Evolutionary conservation across 2,888 invertebrate genomes (phyloP).

Genomic region (Lepidochitona cinerea): DNA sequence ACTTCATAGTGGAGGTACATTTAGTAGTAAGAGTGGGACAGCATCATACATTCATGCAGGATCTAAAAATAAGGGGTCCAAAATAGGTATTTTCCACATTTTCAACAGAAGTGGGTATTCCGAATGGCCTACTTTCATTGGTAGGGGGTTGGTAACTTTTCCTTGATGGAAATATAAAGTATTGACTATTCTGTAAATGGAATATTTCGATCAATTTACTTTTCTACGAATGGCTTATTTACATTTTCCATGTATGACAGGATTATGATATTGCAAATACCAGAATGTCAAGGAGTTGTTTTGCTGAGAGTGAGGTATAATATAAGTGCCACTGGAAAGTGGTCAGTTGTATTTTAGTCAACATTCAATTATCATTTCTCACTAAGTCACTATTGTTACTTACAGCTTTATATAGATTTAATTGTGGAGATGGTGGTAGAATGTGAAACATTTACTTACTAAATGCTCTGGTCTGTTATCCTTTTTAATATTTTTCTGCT

Average conservation of each 20-base stretch:
- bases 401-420: too few species aligned
- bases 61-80: neutral
- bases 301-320: neutral
- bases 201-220: too few species aligned
- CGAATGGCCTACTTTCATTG: too few species aligned
- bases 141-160: too few species aligned
- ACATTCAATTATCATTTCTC: neutral
- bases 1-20: too few species aligned
- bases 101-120: neutral
- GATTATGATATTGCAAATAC: neutral
- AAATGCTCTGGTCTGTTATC: slow-evolving; percentile 22
- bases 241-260: neutral
- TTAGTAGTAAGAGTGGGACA: too few species aligned
- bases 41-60: neutral
- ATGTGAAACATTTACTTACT: slow-evolving; percentile 2
- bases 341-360: neutral
- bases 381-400: too few species aligned
- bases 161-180: too few species aligned
- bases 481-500: slow-evolving; percentile 25
- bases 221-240: too few species aligned
- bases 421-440: too few species aligned
- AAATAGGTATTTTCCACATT: neutral
- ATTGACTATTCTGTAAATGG: too few species aligned
- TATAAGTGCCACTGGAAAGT: neutral
- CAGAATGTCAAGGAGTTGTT: neutral